Evolutionary conservation across 2,113 vertebrate species (phyloP).

Genomic region (Microcebus griseorufus): DNA sequence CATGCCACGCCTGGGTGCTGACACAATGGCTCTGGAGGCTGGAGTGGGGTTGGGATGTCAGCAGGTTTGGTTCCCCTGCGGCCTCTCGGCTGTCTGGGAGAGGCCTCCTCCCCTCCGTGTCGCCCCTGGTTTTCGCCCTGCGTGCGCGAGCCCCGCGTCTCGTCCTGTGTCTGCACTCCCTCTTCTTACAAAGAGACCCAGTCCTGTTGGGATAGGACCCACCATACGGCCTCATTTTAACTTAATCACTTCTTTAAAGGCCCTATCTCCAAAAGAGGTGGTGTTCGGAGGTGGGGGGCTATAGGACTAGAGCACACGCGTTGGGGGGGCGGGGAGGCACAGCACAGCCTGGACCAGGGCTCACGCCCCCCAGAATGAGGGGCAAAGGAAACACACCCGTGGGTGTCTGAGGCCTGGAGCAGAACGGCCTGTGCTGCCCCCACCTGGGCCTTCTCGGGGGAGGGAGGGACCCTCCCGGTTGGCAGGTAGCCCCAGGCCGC

Average conservation of each 20-base stretch:
- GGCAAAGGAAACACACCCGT: neutral
- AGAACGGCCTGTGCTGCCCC: neutral
- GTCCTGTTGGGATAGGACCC: neutral
- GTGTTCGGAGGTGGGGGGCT: neutral
- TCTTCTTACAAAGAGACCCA: neutral
- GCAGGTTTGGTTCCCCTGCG: neutral
- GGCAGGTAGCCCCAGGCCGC: neutral
- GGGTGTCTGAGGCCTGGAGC: neutral
- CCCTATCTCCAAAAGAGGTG: neutral
- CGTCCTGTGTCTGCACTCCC: neutral
- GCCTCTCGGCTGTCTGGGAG: accelerated
- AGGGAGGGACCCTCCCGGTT: neutral
- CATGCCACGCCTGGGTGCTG: neutral
- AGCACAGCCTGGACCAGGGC: neutral
- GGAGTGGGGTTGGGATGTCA: neutral
- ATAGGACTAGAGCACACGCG: neutral
- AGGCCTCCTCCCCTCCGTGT: accelerated
- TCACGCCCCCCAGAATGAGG: neutral
- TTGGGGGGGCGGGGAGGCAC: accelerated
- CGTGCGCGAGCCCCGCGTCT: neutral
- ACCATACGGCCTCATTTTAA: neutral
- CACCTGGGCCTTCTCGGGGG: neutral
- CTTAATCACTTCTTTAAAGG: neutral
- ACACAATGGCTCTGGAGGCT: neutral
- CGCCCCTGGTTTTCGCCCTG: neutral